A percentile compares a stretch with the other conserved stretches of the same genome.
Evolutionary conservation across 1,140 invertebrate genomes (phyloP).

Genomic region (Drosophila fuyamai): DNA sequence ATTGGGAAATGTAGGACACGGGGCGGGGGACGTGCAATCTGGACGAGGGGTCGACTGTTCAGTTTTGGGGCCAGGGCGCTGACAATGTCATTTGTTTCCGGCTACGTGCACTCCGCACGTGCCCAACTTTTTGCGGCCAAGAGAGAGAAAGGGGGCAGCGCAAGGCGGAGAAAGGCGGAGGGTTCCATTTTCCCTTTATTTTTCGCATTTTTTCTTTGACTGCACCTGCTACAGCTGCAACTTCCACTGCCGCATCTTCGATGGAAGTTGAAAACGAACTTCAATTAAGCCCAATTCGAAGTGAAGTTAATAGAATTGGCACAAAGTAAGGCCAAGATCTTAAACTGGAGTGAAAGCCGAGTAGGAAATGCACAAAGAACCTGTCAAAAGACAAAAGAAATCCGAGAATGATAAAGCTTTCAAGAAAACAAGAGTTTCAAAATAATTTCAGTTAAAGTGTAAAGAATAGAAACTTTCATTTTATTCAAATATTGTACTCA

Average conservation of each 20-base stretch:
- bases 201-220: neutral
- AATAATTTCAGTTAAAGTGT: neutral
- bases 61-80: conserved; percentile 54
- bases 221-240: conserved; percentile 53
- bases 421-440: neutral
- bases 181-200: neutral
- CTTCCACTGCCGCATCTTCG: conserved; percentile 29
- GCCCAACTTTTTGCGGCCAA: conserved; percentile 43
- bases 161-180: neutral
- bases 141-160: neutral
- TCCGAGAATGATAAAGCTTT: neutral
- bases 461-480: no score
- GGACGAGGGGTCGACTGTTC: conserved; percentile 20
- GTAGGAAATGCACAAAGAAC: neutral
- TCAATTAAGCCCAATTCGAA: conserved; percentile 65
- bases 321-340: conserved; percentile 1
- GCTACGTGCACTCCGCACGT: conserved; percentile 73
- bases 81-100: conserved; percentile 82
- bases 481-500: no score
- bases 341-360: conserved; percentile 14
- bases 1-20: neutral
- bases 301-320: conserved; percentile 45
- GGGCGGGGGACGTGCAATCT: neutral
- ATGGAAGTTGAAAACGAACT: conserved; percentile 43
- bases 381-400: conserved; percentile 2